Evolutionary conservation across 2,888 invertebrate species (phyloP), one percentile per base, ranked within the genome.

Genomic region (Caenorhabditis sp.): DNA sequence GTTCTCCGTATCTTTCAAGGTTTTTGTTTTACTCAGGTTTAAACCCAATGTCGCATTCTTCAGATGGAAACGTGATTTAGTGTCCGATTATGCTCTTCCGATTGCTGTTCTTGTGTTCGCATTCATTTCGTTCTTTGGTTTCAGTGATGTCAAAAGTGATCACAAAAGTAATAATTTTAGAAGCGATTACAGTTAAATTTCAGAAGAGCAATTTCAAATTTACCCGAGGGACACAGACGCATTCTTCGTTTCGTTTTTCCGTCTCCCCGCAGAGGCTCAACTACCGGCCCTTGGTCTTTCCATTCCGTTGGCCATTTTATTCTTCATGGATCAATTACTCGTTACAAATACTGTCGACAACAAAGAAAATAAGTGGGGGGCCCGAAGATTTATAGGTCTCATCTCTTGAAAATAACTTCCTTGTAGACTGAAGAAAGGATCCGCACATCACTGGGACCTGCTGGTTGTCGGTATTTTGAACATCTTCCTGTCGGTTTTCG

Each of bases 241-340:
- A 1, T 35, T 56, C 24, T 74, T 73, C 50, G 90, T 91, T 13
- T 89, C 89, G 1, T 83, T 92, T 37, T 86, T 90, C 48, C 83
- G 86, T 30, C 87, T 92, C 9, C 89, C 90, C 0, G 86, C 89
- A 85, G 86, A 55, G 5, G 90, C 90, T 66, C 90, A 90, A 81
- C 89, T 90, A 2, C 68, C 3, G 89, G 90, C 39, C 90, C 89
- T 91, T 80, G 91, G 91, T 9, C 89, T 92, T 20, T 92, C 92
- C 9, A 91, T 92, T 83, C 90, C 91, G 65, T 89, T 92, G 3
- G 92, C 92, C 1, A 88, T 92, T 35, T 89, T 92, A 24, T 92
- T 92, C 88, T 92, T 92, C 86, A 92, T 92, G 91, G 92, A 92
- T 86, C 92, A 92, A 87, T 91, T 92, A 85, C 91, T 92, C 71